Conservation (phyloP, 1,140 invertebrate genomes). For the Dendroctonus valens region DNA sequence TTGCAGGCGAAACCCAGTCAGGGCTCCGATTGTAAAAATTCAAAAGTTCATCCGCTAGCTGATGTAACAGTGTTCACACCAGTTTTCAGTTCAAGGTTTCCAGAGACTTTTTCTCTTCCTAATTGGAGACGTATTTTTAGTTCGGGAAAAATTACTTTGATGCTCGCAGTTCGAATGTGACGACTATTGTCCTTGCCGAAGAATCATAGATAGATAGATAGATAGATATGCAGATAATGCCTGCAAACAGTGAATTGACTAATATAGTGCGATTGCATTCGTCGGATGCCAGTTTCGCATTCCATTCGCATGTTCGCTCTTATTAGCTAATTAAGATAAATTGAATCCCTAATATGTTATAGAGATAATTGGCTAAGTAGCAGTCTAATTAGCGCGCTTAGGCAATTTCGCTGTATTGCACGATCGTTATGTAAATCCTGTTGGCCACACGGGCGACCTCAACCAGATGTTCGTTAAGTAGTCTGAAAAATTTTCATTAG, state of each 20-base stretch:
- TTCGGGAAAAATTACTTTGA: too few species aligned
- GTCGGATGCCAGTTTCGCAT: neutral
- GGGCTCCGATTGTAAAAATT: too few species aligned
- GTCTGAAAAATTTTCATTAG: neutral
- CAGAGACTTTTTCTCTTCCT: too few species aligned
- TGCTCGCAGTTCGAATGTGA: too few species aligned
- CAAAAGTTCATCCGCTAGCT: too few species aligned
- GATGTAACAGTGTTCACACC: too few species aligned
- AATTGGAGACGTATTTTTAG: too few species aligned
- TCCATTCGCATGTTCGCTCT: slow-evolving; percentile 1
- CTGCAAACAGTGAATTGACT: neutral
- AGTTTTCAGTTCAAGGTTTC: too few species aligned
- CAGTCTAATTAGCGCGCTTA: neutral
- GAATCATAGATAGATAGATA: too few species aligned
- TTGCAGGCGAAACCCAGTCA: too few species aligned
- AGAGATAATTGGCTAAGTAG: neutral
- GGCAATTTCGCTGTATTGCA: neutral
- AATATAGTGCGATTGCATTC: slow-evolving; percentile 1
- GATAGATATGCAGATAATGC: neutral
- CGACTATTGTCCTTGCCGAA: too few species aligned
- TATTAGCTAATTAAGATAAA: slow-evolving; percentile 10
- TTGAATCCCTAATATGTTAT: slow-evolving; percentile 3
- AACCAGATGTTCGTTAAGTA: neutral
- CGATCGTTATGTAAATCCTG: neutral
- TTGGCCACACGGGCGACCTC: neutral